Base-by-base conservation (phyloP, 23 tunicate genomes). In the Oikopleura vanhoeffeni region DNA sequence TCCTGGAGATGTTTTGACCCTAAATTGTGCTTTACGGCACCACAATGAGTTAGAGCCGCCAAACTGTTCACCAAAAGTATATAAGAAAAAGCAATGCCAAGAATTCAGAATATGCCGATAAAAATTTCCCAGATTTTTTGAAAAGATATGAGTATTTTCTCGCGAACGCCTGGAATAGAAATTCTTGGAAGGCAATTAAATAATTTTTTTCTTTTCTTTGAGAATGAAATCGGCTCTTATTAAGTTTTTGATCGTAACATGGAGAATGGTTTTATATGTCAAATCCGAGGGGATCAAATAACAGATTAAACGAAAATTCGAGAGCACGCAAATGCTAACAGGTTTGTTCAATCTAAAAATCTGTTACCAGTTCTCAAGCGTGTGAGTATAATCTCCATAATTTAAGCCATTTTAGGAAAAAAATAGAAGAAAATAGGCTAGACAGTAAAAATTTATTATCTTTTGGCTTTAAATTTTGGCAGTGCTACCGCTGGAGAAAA, bases 241-340 rank as follows among this genome's bases (percentile, higher is more conserved):
- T n/a, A n/a, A n/a, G n/a, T 18, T 49, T 18, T 49, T 18, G 8
- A 18, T 76, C 0, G 92, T 87, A 3, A 40, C n/a, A n/a, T n/a
- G n/a, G 40, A 64, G 88, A 84, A 38, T 94, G 90, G 76, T 41
- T 90, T 0, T 93, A 93, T 64, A 35, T 93, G 76, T 89, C 88
- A 60, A 82, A 40, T 39, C 94, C 89, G 3, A 41, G 98, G 79
- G 98, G 98, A n/a, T 67, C 85, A 24, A 93, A 93, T 87, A 93
- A 93, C 87, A 79, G 98, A 57, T 67, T 85, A 38, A 88, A 93
- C 41, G 98, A 88, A 88, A 84, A 84, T 24, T 40, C 85, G 0
- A 93, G 94, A 13, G 90, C 91, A 0, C 64, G 98, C 39, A 0
- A 90, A 90, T 40, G 86, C 85, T 41, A 93, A 93, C 41, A 86